Percentiles rank a stretch among this genome's conserved stretches.
These are phyloP conservation scores for Lutra lutra DNA, from an alignment of 2,797 vertebrate species.

Conservation along the genomic window DNA sequence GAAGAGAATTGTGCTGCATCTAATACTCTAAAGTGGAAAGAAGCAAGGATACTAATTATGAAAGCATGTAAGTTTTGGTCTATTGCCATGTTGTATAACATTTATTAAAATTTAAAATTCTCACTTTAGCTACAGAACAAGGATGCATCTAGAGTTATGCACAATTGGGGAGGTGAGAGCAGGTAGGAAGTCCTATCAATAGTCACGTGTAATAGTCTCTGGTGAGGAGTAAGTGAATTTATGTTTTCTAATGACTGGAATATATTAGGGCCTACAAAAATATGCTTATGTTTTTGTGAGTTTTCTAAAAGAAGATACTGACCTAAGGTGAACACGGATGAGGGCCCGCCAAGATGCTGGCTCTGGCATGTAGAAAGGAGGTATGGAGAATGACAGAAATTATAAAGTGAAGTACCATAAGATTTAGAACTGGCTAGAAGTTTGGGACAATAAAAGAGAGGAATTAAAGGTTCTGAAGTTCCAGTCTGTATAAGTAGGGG, in stretches of 20 bases:
- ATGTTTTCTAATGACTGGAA: neutral
- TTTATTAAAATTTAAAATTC: constrained; percentile 61
- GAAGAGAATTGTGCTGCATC: neutral
- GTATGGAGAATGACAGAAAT: neutral
- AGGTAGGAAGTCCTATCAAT: neutral
- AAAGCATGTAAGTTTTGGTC: constrained; percentile 17
- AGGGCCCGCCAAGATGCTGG: neutral
- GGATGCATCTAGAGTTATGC: neutral
- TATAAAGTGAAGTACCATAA: neutral
- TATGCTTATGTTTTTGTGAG: neutral
- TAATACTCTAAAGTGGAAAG: neutral
- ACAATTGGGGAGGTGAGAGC: neutral
- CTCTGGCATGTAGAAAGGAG: neutral
- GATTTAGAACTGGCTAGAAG: neutral
- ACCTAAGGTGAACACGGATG: neutral
- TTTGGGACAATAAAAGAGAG: neutral
- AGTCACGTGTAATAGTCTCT: neutral
- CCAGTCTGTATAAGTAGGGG: neutral
- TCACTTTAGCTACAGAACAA: constrained; percentile 23
- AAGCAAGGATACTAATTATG: constrained; percentile 7
- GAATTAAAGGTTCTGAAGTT: neutral
- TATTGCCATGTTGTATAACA: neutral
- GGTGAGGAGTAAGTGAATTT: neutral
- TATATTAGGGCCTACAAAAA: neutral
- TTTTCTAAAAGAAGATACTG: neutral